phyloP scores from a whole-genome alignment of 2,113 vertebrate genomes.

The Hyla sarda region DNA sequence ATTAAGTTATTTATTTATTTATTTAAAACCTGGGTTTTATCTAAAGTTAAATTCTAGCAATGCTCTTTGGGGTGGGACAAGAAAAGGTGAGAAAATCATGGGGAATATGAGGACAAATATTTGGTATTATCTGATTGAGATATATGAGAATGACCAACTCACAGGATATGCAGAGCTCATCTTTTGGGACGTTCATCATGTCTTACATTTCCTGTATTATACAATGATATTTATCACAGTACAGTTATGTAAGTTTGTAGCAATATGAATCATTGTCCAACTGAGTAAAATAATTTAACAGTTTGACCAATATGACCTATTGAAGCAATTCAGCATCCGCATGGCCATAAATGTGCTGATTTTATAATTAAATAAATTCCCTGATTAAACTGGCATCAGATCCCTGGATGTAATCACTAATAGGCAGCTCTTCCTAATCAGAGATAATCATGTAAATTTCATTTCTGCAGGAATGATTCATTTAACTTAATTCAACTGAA shows the following conservation, averaged over 20 bases:
- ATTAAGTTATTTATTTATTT: too few relatives aligned
- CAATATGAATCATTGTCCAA: background rate
- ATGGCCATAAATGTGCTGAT: conserved; percentile 22
- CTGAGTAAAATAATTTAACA: conserved; percentile 4
- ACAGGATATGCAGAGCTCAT: background rate
- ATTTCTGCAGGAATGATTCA: conserved; percentile 18
- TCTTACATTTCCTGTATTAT: background rate
- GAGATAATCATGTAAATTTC: conserved; percentile 36
- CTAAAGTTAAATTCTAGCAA: too few relatives aligned
- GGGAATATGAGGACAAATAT: background rate
- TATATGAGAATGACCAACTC: background rate
- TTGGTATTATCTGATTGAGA: background rate
- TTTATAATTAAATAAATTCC: conserved; percentile 38
- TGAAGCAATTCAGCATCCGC: background rate
- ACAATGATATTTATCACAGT: background rate
- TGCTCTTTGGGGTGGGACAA: background rate
- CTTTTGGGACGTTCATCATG: background rate
- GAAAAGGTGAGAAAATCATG: background rate
- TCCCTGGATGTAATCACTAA: conserved; percentile 26
- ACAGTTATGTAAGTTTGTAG: background rate
- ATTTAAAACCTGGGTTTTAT: too few relatives aligned
- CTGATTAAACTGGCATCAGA: conserved; percentile 33
- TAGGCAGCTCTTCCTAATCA: conserved; percentile 43
- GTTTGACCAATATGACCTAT: conserved; percentile 32
- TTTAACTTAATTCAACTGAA: conserved; percentile 17